Evolutionary conservation across 2,113 vertebrate genomes (phyloP), one percentile per base, ranked within the genome.

Genomic region (Pterocles orientalis): DNA sequence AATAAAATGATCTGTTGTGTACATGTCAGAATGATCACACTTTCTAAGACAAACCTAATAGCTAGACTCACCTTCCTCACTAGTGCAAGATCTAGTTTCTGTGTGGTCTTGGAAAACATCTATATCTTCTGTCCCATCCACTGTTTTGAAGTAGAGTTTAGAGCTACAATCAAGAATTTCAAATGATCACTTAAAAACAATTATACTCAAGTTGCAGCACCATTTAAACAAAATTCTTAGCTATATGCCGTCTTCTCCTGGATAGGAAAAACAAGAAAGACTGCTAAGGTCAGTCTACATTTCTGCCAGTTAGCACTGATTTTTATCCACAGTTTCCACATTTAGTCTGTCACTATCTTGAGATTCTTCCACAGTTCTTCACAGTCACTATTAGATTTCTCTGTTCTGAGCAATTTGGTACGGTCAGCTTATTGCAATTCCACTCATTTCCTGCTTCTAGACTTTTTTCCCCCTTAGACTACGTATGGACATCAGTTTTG

Each of bases 31-130:
- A 71, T 33, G 21, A 70, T 39, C 33, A 48, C 36, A 10, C 11
- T 90, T 82, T 69, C 43, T 20, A 68, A 58, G 33, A 81, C 19
- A 70, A 61, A 65, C 20, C 8, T 0, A 24, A 47, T 5, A 73
- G 24, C n/a, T 24, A 43, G 16, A 86, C 98, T 96, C 89, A 98
- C 99, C 98, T 88, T 98, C 96, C 72, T 98, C 95, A 45, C 97
- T 96, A 45, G 98, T 98, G 90, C 98, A 99, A 73, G 96, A 97
- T 60, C 79, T 98, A 89, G 89, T 98, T 82, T 98, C 97, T 14
- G 94, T 87, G 21, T 91, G 97, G 95, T 92, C 97, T 97, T 97
- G 65, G 97, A 94, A 17, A 39, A 92, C 69, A 84, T 96, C 33
- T 98, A 7, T 90, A 82, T 97, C 97, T 94, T 99, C 98, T 76